These are phyloP conservation scores for Drosophila neonasuta DNA, from an alignment of 2,888 invertebrate genomes.

Conservation along the genomic window DNA sequence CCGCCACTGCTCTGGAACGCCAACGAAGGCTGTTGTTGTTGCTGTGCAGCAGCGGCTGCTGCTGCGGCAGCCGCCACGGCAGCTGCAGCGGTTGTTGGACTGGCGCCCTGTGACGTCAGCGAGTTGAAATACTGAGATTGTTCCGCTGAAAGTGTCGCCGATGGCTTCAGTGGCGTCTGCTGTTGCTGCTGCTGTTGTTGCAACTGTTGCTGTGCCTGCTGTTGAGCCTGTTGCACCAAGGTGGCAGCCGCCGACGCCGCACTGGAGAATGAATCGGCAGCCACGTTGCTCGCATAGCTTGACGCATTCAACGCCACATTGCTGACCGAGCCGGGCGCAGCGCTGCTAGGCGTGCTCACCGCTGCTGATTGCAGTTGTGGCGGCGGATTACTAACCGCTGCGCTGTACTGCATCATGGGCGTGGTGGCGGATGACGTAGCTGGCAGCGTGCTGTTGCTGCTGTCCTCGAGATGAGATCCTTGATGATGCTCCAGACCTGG, in stretches of 20 bases:
- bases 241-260: constrained; percentile 78
- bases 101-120: constrained; percentile 79
- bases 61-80: constrained; percentile 30
- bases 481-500: constrained; percentile 83
- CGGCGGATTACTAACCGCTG: constrained; percentile 76
- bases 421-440: constrained; percentile 64
- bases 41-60: constrained; percentile 40
- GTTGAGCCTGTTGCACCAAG: constrained; percentile 80
- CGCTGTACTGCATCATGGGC: constrained; percentile 79
- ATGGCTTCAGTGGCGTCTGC: constrained; percentile 85
- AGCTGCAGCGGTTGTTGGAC: constrained; percentile 61
- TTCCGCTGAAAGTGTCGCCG: constrained; percentile 85
- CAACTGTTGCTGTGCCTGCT: constrained; percentile 78
- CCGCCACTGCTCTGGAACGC: constrained; percentile 42
- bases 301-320: constrained; percentile 42
- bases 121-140: constrained; percentile 86
- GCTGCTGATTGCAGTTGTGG: constrained; percentile 64
- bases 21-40: constrained; percentile 44
- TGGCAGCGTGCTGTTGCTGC: constrained; percentile 60
- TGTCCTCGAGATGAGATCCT: constrained; percentile 78
- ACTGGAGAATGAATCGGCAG: constrained; percentile 74
- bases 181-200: constrained; percentile 77
- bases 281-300: constrained; percentile 49
- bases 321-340: constrained; percentile 8
- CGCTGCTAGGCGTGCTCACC: constrained; percentile 50